Evolutionary conservation across 2,888 invertebrate genomes (phyloP), one percentile per base, ranked within the genome.

Genomic region (Coremacera marginata): DNA sequence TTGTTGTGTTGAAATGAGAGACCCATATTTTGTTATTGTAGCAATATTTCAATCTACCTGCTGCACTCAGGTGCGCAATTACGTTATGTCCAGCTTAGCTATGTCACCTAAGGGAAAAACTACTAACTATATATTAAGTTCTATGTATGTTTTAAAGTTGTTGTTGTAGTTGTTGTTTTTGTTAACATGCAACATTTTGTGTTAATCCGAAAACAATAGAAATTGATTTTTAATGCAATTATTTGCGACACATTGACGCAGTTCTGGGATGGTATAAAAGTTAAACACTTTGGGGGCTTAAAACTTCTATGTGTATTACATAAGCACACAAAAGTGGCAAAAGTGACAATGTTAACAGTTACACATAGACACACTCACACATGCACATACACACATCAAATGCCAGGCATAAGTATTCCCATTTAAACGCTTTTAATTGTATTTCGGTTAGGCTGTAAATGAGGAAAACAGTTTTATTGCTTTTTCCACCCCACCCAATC

Each of bases 111-210:
- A 44, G 44, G 44, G 44, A 44, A 44, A 44, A 44, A 44, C 8
- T 27, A 27, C 25, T 55, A 55, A n/a, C 25, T 5, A 31, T 52
- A 31, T 70, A 9, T 70, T 55, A 31, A 31, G 31, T 31, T 52
- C 34, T 16, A 19, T 7, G 8, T 52, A 16, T 68, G 44, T 68
- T 22, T 51, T 49, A 31, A 34, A 55, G 27, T 25, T 51, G 52
- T 72, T 44, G 49, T 60, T 73, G 62, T 73, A 63, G 31, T n/a
- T 73, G 73, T 71, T 76, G 70, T 71, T 65, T 27, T 76, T 76
- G 70, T 71, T 57, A 71, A 70, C 67, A 55, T 44, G 71, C 70
- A 70, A 76, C 55, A 57, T 71, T 65, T 70, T 49, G 65, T 51
- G 25, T 72, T 77, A 70, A 70, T 74, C 51, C 74, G 22, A 71